phyloP scores from a whole-genome alignment of 2,888 invertebrate species.

The Drosophila macrothrix region DNA sequence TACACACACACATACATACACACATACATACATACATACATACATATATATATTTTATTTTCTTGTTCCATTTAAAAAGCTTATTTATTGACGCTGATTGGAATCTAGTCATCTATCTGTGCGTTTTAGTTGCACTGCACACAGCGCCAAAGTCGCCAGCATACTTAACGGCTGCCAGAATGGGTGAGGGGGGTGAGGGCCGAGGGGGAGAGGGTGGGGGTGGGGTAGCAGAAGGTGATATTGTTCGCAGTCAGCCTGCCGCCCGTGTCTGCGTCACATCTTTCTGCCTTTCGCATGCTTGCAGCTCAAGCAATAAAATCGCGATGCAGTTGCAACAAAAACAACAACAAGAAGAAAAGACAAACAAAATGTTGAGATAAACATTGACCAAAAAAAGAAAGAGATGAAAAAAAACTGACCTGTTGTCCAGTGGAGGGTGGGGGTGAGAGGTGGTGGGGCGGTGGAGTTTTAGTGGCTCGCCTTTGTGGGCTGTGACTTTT shows the following conservation, averaged over 20 bases:
- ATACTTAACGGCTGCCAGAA: background rate
- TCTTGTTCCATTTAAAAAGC: conserved; percentile 77
- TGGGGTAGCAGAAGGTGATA: background rate
- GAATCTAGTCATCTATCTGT: conserved; percentile 80
- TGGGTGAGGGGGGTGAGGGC: background rate
- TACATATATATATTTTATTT: conserved; percentile 68
- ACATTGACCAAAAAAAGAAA: conserved; percentile 47
- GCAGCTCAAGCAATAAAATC: conserved; percentile 69
- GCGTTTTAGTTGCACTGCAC: conserved; percentile 53
- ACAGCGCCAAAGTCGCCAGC: conserved; percentile 2
- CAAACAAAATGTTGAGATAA: conserved; percentile 66
- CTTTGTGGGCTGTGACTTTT: background rate
- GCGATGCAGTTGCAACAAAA: conserved; percentile 54
- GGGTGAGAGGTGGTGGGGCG: background rate
- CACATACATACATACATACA: conserved; percentile 23
- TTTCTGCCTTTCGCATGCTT: conserved; percentile 59
- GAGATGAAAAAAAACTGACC: conserved; percentile 36
- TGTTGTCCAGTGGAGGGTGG: background rate
- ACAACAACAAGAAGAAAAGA: conserved; percentile 37
- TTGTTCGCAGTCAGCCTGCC: background rate
- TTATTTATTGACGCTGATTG: conserved; percentile 80
- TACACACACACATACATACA: conserved; percentile 50
- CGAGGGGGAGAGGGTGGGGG: background rate
- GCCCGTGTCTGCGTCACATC: conserved; percentile 7
- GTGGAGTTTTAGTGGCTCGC: background rate